Conservation (phyloP, 2,113 vertebrate genomes). For the Muntiacus reevesi region DNA sequence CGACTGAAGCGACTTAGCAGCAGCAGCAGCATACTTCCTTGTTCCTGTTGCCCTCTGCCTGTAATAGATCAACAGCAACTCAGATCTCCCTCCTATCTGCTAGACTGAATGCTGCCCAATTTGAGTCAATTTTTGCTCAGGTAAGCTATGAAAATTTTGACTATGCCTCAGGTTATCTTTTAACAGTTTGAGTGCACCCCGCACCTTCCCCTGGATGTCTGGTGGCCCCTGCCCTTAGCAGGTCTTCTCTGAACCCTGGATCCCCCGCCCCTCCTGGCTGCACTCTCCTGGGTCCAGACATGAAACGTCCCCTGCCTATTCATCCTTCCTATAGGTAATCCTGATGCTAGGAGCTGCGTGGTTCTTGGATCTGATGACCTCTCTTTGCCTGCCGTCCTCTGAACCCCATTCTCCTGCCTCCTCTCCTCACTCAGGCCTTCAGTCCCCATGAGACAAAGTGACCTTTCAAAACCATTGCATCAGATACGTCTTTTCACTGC, state of each 20-base stretch:
- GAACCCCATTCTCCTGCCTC: neutral
- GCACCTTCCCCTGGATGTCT: neutral
- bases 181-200: neutral
- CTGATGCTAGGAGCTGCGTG: fast-evolving
- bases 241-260: no score
- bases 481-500: neutral
- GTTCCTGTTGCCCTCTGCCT: neutral
- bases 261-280: neutral
- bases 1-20: no score
- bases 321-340: neutral
- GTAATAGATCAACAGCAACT: neutral
- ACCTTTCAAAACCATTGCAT: neutral
- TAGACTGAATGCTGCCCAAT: neutral
- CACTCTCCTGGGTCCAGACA: no score
- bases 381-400: neutral
- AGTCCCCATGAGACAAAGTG: no score
- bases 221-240: no score
- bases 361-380: neutral
- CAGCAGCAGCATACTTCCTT: neutral
- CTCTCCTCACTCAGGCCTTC: neutral
- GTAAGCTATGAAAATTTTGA: neutral
- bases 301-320: fast-evolving
- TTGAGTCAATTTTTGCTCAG: neutral
- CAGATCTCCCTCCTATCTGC: neutral
- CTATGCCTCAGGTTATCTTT: neutral